phyloP scores from a whole-genome alignment of 2,888 invertebrate species.

The Conus canariensis region DNA sequence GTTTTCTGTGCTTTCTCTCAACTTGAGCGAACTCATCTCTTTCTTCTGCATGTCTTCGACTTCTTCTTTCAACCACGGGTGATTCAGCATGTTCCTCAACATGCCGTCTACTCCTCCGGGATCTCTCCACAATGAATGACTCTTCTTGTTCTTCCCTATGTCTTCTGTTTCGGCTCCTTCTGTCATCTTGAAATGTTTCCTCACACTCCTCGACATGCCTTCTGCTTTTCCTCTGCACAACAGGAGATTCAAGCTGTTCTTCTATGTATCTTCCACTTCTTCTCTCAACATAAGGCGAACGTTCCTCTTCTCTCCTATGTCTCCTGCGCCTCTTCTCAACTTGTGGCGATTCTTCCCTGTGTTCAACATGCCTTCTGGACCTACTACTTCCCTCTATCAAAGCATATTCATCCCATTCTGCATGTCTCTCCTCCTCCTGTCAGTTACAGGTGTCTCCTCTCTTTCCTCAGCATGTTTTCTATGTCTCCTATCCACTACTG shows the following conservation, averaged over 20 bases:
- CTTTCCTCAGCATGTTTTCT: not conserved
- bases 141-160: slow-evolving; percentile 11
- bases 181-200: not conserved
- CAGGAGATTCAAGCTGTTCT: slow-evolving; percentile 11
- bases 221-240: not conserved
- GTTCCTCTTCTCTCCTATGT: not conserved
- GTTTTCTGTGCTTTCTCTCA: slow-evolving; percentile 26
- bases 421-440: slow-evolving; percentile 3
- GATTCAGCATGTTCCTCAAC: slow-evolving; percentile 8
- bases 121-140: not conserved
- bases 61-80: not conserved
- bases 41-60: slow-evolving; percentile 16
- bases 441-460: not conserved
- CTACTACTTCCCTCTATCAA: not conserved
- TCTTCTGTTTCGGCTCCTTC: not conserved
- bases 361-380: not conserved
- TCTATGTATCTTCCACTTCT: not conserved
- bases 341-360: not conserved
- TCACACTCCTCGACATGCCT: slow-evolving; percentile 14
- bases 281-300: not conserved
- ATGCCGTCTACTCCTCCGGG: not conserved
- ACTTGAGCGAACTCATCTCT: not conserved
- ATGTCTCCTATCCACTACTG: not conserved
- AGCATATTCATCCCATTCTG: slow-evolving; percentile 12
- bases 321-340: not conserved